Evolutionary conservation across 2,888 invertebrate species (phyloP).

Genomic region (Tenthredo livida): DNA sequence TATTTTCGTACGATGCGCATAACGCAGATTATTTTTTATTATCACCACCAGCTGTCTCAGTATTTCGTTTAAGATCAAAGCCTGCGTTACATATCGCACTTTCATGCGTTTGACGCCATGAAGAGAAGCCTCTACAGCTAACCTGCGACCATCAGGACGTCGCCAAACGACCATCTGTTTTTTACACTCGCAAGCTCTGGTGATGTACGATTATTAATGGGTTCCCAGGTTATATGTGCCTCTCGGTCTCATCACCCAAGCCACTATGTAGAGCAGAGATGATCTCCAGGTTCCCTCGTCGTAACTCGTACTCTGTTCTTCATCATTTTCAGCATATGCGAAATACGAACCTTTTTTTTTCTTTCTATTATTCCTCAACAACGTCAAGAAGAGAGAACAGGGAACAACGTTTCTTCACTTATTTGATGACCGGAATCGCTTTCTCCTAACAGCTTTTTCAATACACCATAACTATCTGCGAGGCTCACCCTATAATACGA

Average conservation of each 20-base stretch:
- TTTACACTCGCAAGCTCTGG: neutral
- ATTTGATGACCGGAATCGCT: neutral
- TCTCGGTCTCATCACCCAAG: constrained; percentile 7
- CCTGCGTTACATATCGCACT: constrained; percentile 26
- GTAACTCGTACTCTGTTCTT: neutral
- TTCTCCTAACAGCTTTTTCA: neutral
- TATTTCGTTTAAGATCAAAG: constrained; percentile 40
- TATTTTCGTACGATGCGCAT: neutral
- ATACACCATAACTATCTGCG: neutral
- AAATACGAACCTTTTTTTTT: neutral
- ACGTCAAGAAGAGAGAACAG: neutral
- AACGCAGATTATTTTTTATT: constrained; percentile 1
- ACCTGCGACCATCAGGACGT: constrained; percentile 34
- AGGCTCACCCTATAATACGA: neutral
- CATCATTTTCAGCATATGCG: neutral
- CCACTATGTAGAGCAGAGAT: constrained; percentile 37
- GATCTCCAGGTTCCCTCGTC: neutral
- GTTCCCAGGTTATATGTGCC: neutral
- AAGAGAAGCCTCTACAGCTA: neutral
- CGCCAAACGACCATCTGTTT: constrained; percentile 45
- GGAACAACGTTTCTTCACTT: neutral
- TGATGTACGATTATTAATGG: constrained; percentile 45
- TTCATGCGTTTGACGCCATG: constrained; percentile 28
- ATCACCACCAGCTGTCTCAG: constrained; percentile 38
- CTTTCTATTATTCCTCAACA: neutral